These are phyloP conservation scores for Buathra laborator DNA, from an alignment of 2,888 invertebrate genomes.

Conservation along the genomic window DNA sequence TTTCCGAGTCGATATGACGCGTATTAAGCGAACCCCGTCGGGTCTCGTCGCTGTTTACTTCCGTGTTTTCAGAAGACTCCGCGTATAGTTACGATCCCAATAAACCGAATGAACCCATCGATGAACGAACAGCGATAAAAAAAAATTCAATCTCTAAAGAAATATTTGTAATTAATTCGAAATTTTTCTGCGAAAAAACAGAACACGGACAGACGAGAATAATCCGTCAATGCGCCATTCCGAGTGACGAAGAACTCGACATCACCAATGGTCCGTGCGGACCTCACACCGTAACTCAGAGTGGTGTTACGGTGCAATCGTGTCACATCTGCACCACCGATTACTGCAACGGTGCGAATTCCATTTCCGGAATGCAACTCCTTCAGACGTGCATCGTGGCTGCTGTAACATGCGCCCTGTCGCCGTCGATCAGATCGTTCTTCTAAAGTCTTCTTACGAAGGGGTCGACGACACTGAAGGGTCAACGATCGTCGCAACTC, in stretches of 20 bases:
- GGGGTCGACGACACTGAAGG: not conserved
- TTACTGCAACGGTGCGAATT: constrained; percentile 80
- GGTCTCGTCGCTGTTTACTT: not conserved
- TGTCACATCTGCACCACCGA: constrained; percentile 81
- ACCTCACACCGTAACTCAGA: constrained; percentile 64
- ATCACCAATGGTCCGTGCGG: constrained; percentile 79
- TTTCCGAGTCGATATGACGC: constrained; percentile 12
- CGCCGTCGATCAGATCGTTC: constrained; percentile 65
- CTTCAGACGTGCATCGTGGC: constrained; percentile 71
- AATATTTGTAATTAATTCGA: too few relatives aligned
- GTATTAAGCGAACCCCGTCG: not conserved
- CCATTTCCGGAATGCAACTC: constrained; percentile 73
- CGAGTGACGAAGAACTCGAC: constrained; percentile 79
- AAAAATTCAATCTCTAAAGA: not conserved
- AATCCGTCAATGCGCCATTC: constrained; percentile 77
- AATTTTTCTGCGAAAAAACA: constrained; percentile 55
- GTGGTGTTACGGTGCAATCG: constrained; percentile 77
- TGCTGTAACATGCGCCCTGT: constrained; percentile 69
- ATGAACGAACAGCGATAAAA: not conserved
- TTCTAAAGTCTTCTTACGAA: constrained; percentile 49
- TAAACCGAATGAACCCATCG: not conserved
- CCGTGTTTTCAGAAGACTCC: not conserved
- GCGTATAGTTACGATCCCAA: not conserved
- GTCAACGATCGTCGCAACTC: not conserved
- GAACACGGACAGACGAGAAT: constrained; percentile 78